Conservation (phyloP, 2,113 vertebrate species). For the Balaeniceps rex region DNA sequence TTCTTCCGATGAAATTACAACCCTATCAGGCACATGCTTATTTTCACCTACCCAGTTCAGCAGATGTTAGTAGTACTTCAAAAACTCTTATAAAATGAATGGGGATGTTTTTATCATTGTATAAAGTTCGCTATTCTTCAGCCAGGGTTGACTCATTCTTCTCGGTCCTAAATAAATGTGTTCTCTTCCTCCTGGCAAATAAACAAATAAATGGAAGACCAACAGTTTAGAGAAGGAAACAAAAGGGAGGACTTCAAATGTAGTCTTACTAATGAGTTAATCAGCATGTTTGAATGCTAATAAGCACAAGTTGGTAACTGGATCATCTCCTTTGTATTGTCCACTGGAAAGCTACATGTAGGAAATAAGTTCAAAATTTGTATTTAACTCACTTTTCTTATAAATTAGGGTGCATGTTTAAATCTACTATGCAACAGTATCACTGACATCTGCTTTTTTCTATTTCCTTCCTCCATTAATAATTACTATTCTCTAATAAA, state of each 20-base stretch:
- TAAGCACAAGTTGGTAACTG: slow-evolving; percentile 18
- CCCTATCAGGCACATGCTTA: neutral
- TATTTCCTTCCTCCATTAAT: slow-evolving; percentile 20
- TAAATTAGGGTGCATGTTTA: slow-evolving; percentile 43
- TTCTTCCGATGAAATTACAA: neutral
- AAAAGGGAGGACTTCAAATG: neutral
- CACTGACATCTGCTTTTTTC: neutral
- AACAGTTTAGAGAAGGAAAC: slow-evolving; percentile 8
- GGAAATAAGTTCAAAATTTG: neutral
- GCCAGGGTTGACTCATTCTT: neutral
- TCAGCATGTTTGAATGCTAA: slow-evolving; percentile 43
- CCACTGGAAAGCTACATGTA: slow-evolving; percentile 48
- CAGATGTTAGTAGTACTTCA: neutral
- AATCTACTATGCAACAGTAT: neutral
- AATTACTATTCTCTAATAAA: slow-evolving; percentile 50
- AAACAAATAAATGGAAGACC: neutral
- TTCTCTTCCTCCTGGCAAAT: neutral
- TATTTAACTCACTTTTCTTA: slow-evolving; percentile 32
- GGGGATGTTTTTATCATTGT: neutral
- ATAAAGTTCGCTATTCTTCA: neutral
- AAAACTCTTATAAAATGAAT: neutral
- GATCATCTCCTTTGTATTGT: slow-evolving; percentile 45
- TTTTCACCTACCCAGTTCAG: neutral
- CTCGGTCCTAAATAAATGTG: neutral
- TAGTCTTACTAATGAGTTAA: slow-evolving; percentile 58